A percentile compares a stretch with the other conserved stretches of the same genome.
phyloP scores from a whole-genome alignment of 2,797 vertebrate species.

The Knipowitschia caucasica region DNA sequence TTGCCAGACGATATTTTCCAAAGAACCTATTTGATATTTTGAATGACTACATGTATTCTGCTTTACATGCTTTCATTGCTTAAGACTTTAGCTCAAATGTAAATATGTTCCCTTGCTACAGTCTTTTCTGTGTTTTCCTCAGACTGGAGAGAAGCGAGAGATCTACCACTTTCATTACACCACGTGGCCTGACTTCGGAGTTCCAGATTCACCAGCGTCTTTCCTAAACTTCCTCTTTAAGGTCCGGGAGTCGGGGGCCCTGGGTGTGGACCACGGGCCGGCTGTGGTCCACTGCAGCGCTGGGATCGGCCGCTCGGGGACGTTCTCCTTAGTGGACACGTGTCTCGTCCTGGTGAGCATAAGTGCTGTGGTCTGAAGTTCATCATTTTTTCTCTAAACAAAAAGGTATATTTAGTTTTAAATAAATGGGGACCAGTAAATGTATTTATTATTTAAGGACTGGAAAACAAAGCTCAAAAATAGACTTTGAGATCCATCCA shows the following conservation, averaged over 20 bases:
- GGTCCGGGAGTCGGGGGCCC: conserved; percentile 88
- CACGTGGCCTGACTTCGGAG: conserved; percentile 97
- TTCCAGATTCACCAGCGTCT: conserved; percentile 94
- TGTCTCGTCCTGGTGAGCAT: conserved; percentile 89
- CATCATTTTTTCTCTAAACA: no score
- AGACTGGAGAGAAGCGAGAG: conserved; percentile 90
- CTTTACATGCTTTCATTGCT: no score
- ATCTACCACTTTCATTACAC: conserved; percentile 98
- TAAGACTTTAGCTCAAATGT: no score
- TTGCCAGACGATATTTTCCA: no score
- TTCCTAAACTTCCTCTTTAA: conserved; percentile 98
- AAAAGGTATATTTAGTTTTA: no score
- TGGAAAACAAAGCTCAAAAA: no score
- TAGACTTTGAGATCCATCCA: no score
- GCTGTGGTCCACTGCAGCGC: conserved; percentile 96
- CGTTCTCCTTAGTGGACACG: conserved; percentile 95
- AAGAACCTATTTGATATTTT: no score
- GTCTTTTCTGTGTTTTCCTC: conserved; percentile 26
- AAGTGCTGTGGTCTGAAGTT: not conserved
- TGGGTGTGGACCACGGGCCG: conserved; percentile 82
- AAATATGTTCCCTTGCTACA: not conserved
- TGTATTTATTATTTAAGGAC: no score
- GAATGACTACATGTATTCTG: no score
- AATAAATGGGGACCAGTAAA: no score
- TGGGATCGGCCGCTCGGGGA: conserved; percentile 93